Evolutionary conservation across 2,113 vertebrate species (phyloP).

Genomic region (Chaetodon auriga): DNA sequence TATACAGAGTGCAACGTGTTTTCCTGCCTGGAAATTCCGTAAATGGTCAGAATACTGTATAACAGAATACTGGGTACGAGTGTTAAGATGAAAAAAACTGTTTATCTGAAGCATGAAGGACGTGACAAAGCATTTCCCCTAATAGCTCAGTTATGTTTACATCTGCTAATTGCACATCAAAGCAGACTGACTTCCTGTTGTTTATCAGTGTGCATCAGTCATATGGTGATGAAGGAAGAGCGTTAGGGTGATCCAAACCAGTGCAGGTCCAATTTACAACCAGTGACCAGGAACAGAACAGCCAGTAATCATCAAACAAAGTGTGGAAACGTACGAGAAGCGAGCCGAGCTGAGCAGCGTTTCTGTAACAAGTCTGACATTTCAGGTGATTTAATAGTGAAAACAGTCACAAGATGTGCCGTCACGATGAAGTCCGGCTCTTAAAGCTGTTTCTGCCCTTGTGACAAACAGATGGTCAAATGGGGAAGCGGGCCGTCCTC

Average conservation of each 20-base stretch:
- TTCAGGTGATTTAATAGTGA: background rate
- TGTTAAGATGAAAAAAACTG: background rate
- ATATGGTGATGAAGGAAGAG: background rate
- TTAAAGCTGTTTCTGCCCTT: background rate
- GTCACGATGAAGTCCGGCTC: background rate
- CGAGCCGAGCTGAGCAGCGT: too few species aligned
- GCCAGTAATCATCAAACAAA: too few species aligned
- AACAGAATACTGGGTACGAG: too few species aligned
- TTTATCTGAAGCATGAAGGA: conserved; percentile 2
- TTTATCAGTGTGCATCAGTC: background rate
- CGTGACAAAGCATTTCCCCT: background rate
- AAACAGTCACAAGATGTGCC: conserved; percentile 12
- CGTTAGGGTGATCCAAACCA: background rate
- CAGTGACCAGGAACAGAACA: background rate
- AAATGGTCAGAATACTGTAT: background rate
- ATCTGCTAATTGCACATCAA: background rate
- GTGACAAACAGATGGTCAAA: background rate
- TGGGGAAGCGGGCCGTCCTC: background rate
- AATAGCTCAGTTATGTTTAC: background rate
- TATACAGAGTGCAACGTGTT: background rate
- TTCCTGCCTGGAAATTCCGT: background rate
- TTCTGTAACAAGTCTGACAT: background rate
- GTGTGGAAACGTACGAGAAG: too few species aligned
- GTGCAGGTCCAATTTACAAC: background rate
- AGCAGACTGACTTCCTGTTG: conserved; percentile 11